Base-by-base conservation (phyloP, 2,113 vertebrate species). In the Tetrao urogallus region DNA sequence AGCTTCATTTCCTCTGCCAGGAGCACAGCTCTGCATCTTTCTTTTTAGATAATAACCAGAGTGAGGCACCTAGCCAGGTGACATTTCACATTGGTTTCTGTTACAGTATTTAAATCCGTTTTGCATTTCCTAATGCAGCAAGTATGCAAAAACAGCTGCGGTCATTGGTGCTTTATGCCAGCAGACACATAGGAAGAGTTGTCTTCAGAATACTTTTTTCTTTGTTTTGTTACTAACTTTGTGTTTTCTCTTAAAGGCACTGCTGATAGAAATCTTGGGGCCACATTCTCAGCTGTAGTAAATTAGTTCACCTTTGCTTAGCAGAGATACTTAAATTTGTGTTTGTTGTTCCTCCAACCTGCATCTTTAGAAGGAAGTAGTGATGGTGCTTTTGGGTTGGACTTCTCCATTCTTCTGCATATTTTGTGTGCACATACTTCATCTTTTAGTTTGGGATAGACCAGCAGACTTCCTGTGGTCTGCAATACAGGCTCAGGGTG, bases 41-140 rank as follows among this genome's bases (percentile, higher is more conserved):
- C 38, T 93, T 77, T 73, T 45, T 20, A 77, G 89, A 38, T 67
- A 87, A 85, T 91, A 93, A 92, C n/a, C 24, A 79, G 82, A 42
- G 72, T n/a, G 58, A 89, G 69, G 52, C 69, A 66, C 92, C 48
- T 52, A 19, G 64, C 56, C 79, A 86, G 89, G 89, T 92, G 91
- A 93, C 79, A 56, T 91, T 92, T 93, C 78, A 83, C 82, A 30
- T 3, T 14, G 65, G 34, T 79, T 76, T 45, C 67, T 87, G 71
- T 21, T 91, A 60, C 71, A 89, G 34, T 20, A 3, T 64, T 92
- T 74, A 89, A 74, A 76, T 38, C 40, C 0, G 0, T 17, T 61
- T 61, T 24, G 32, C 8, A 58, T 87, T 82, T 82, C 86, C 67
- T 20, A 5, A 61, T 42, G 36, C 71, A 89, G 25, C 27, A 76